phyloP scores from a whole-genome alignment of 1,140 invertebrate species.

The Conus ventricosus region DNA sequence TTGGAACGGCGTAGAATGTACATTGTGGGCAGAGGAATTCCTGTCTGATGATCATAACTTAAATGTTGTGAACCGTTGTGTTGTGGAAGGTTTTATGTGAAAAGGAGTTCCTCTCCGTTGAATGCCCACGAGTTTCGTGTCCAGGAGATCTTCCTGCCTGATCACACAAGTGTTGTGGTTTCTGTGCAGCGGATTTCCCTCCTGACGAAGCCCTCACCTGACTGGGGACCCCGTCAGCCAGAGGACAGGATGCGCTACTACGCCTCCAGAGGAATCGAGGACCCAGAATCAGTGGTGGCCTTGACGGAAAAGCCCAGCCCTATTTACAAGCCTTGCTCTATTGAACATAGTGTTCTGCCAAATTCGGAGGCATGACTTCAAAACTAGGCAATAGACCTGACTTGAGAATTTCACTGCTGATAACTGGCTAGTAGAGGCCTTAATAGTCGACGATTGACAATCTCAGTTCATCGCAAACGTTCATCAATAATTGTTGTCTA shows the following conservation, averaged over 20 bases:
- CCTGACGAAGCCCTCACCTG: constrained; percentile 52
- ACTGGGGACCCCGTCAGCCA: constrained; percentile 63
- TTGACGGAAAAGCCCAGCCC: constrained; percentile 10
- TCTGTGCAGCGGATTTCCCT: constrained; percentile 46
- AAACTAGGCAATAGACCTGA: background rate
- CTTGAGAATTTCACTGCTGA: background rate
- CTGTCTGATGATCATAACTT: too few relatives aligned
- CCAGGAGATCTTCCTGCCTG: too few relatives aligned
- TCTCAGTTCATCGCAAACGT: background rate
- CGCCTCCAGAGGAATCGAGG: constrained; percentile 38
- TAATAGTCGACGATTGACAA: background rate
- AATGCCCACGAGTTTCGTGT: too few relatives aligned
- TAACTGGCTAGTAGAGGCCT: too few relatives aligned
- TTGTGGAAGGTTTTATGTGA: too few relatives aligned
- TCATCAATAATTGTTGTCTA: background rate
- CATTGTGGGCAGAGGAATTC: too few relatives aligned
- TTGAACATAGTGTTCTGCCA: background rate
- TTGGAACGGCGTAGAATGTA: too few relatives aligned
- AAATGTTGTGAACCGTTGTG: too few relatives aligned
- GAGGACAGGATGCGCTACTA: constrained; percentile 60
- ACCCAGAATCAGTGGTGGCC: constrained; percentile 28
- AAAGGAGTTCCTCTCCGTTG: too few relatives aligned
- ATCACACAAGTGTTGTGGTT: background rate
- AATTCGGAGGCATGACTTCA: background rate
- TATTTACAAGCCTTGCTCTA: constrained; percentile 4